These are phyloP conservation scores for Lepidochitona cinerea DNA, from an alignment of 2,888 invertebrate species.

Conservation along the genomic window DNA sequence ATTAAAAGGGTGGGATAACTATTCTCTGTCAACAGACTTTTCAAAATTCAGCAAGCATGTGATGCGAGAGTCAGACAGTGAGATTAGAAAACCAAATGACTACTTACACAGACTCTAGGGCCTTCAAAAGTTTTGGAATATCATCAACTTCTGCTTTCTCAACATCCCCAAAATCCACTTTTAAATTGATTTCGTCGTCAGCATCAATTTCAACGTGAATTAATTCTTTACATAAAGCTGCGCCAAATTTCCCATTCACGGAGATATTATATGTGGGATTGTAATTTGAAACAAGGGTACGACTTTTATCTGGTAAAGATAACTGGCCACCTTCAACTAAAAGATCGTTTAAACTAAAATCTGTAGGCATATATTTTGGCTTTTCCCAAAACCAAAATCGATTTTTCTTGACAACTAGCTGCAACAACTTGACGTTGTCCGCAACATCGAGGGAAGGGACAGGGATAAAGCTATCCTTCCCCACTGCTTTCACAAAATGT, in stretches of 20 bases:
- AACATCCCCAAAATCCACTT: conserved; percentile 37
- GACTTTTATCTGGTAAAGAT: background rate
- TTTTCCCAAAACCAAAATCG: conserved; percentile 26
- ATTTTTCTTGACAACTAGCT: conserved; percentile 37
- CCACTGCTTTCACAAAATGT: conserved; percentile 42
- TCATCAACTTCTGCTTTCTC: conserved; percentile 25
- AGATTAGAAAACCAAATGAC: too few relatives aligned
- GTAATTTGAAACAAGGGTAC: conserved; percentile 23
- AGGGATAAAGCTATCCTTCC: conserved; percentile 38
- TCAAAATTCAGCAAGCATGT: too few relatives aligned
- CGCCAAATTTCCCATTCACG: conserved; percentile 47
- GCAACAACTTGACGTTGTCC: conserved; percentile 38
- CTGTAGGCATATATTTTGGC: conserved; percentile 23
- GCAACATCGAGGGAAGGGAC: conserved; percentile 40
- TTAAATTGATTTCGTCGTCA: conserved; percentile 30
- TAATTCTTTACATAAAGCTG: conserved; percentile 37
- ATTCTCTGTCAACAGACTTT: too few relatives aligned
- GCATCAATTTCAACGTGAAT: conserved; percentile 40
- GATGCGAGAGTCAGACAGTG: too few relatives aligned
- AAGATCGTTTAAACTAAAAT: conserved; percentile 26
- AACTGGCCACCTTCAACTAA: conserved; percentile 9
- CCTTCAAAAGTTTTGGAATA: conserved; percentile 1
- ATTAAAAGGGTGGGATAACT: too few relatives aligned
- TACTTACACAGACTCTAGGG: background rate
- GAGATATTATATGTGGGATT: conserved; percentile 37